Conservation (phyloP, 2,113 vertebrate genomes). For the Cyanoliseus patagonus region DNA sequence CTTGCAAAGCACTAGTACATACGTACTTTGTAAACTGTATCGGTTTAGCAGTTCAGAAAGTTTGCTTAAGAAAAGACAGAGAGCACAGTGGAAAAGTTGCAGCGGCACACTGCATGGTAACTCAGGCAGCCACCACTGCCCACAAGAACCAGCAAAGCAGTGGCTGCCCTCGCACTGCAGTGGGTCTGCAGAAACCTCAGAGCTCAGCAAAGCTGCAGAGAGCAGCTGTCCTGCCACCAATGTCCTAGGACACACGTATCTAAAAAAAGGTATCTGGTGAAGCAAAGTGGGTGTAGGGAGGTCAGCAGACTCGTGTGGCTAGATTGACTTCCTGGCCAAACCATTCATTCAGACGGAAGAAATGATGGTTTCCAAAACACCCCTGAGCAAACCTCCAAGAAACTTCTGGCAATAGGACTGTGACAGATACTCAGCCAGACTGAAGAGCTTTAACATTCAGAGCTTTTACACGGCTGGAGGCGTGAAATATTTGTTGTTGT, state of each 20-base stretch:
- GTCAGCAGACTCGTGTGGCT: slow-evolving; percentile 46
- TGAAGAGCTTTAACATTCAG: not conserved
- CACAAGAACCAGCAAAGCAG: not conserved
- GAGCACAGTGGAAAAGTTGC: not conserved
- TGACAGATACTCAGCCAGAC: not conserved
- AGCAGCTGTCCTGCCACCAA: not conserved
- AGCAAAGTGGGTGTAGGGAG: not conserved
- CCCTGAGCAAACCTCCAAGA: slow-evolving; percentile 40
- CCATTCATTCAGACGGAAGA: slow-evolving; percentile 54
- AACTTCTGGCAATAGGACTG: slow-evolving; percentile 35
- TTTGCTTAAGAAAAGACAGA: slow-evolving; percentile 1
- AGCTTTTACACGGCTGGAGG: not conserved
- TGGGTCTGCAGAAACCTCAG: not conserved
- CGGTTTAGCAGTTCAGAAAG: not conserved
- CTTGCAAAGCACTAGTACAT: not conserved
- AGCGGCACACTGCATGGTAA: not conserved
- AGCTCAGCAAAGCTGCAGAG: not conserved
- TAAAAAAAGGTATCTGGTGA: slow-evolving; percentile 32
- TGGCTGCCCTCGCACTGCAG: not conserved
- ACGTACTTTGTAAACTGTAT: not conserved
- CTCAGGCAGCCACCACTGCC: not conserved
- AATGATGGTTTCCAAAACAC: slow-evolving; percentile 50
- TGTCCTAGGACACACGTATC: accelerated
- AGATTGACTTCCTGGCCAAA: slow-evolving; percentile 57
- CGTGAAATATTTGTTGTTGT: not conserved